Conservation (phyloP, 2,113 vertebrate genomes). For the Epinephelus cyanopodus region DNA sequence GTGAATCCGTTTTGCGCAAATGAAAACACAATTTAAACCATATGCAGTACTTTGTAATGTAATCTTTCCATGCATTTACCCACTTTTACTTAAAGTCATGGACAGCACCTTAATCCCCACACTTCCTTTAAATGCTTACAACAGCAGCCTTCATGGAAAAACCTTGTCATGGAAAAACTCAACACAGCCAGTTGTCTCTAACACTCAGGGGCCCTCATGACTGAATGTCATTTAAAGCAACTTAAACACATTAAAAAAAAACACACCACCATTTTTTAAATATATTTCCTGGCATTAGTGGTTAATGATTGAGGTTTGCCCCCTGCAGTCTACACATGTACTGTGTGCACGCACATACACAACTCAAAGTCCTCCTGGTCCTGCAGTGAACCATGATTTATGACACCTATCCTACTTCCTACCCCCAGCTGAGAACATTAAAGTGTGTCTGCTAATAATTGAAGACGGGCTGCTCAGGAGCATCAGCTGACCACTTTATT, state of each 20-base stretch:
- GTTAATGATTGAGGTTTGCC: conserved; percentile 83
- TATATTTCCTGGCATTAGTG: conserved; percentile 63
- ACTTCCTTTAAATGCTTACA: conserved; percentile 39
- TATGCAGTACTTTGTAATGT: not conserved
- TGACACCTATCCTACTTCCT: conserved; percentile 78
- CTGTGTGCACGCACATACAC: conserved; percentile 29
- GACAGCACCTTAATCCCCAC: conserved; percentile 47
- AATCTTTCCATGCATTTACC: conserved; percentile 4
- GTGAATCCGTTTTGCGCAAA: not conserved
- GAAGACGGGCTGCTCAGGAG: conserved; percentile 52
- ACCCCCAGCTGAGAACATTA: conserved; percentile 80
- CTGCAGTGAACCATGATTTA: conserved; percentile 84
- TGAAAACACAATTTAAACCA: conserved; percentile 28
- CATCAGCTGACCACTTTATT: conserved; percentile 64
- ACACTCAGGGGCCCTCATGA: conserved; percentile 20
- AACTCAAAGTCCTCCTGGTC: conserved; percentile 50
- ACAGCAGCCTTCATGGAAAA: conserved; percentile 62
- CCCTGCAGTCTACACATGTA: conserved; percentile 47
- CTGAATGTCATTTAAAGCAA: conserved; percentile 32
- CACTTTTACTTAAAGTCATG: conserved; percentile 29
- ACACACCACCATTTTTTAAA: conserved; percentile 1
- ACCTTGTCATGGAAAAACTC: conserved; percentile 63
- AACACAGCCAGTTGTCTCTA: conserved; percentile 50
- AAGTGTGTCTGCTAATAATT: conserved; percentile 73
- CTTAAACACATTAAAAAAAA: conserved; percentile 29